Evolutionary conservation across 2,888 invertebrate genomes (phyloP).

Genomic region (Macaria liturata): DNA sequence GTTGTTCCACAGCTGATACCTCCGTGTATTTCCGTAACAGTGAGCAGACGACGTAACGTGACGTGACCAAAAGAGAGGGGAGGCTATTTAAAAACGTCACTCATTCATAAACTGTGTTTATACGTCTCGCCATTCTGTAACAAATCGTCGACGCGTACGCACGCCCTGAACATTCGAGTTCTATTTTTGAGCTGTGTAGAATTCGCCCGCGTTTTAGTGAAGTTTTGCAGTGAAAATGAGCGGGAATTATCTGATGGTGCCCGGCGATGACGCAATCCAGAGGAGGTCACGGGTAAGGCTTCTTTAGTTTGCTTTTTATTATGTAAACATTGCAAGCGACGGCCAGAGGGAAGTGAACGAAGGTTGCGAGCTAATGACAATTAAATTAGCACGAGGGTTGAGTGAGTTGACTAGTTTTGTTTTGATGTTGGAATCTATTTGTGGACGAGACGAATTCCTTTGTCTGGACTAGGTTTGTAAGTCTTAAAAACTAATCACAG

Average conservation of each 20-base stretch:
- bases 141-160: conserved; percentile 64
- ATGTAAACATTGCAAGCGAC: conserved; percentile 21
- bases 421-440: conserved; percentile 4
- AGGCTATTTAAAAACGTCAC: conserved; percentile 75
- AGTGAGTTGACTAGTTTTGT: background rate
- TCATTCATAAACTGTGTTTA: conserved; percentile 70
- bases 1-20: conserved; percentile 32
- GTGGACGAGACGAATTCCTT: conserved; percentile 4
- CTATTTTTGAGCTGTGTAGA: conserved; percentile 49
- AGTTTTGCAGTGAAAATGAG: conserved; percentile 66
- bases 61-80: conserved; percentile 54
- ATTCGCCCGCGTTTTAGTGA: conserved; percentile 45
- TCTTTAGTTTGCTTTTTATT: conserved; percentile 19
- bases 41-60: conserved; percentile 59
- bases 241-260: conserved; percentile 77
- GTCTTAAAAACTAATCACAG: no score
- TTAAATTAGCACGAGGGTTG: conserved; percentile 13
- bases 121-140: conserved; percentile 54
- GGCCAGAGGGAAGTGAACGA: conserved; percentile 11
- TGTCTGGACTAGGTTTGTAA: background rate
- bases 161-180: conserved; percentile 47
- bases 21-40: conserved; percentile 60
- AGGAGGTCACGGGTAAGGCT: conserved; percentile 71
- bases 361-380: conserved; percentile 17
- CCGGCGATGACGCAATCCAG: conserved; percentile 70